A percentile compares a stretch with the other conserved stretches of the same genome.
Evolutionary conservation across 2,888 invertebrate genomes (phyloP).

Genomic region (Coenonympha arcania): DNA sequence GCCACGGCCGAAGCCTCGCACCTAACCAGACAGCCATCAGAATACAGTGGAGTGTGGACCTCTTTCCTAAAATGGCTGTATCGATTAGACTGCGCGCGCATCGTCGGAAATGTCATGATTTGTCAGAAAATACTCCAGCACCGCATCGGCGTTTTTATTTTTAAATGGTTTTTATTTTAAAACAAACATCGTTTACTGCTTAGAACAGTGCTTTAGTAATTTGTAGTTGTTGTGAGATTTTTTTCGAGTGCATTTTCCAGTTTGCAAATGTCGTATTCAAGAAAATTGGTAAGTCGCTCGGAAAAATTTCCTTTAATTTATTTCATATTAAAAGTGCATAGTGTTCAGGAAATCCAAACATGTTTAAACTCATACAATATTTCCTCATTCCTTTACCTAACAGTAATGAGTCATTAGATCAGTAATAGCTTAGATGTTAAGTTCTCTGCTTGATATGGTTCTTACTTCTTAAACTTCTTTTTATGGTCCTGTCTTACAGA

Average conservation of each 20-base stretch:
- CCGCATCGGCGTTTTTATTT: slow-evolving; percentile 31
- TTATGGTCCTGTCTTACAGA: too few relatives aligned
- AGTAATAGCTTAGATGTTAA: too few relatives aligned
- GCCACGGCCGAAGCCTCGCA: too few relatives aligned
- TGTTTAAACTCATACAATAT: too few relatives aligned
- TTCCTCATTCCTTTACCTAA: too few relatives aligned
- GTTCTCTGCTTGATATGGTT: too few relatives aligned
- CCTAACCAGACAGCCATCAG: too few relatives aligned
- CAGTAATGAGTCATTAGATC: too few relatives aligned
- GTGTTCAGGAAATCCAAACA: too few relatives aligned
- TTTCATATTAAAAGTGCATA: background rate
- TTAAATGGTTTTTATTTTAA: slow-evolving; percentile 34
- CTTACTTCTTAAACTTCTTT: too few relatives aligned
- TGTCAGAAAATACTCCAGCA: slow-evolving; percentile 43
- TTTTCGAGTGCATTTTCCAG: slow-evolving; percentile 10
- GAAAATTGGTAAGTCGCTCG: slow-evolving; percentile 16
- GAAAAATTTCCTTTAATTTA: background rate
- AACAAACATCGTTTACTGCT: background rate
- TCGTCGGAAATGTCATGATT: slow-evolving; percentile 36
- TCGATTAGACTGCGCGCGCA: slow-evolving; percentile 67
- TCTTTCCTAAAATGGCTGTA: slow-evolving; percentile 26
- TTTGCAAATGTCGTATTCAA: background rate
- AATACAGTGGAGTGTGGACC: background rate
- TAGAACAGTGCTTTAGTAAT: background rate
- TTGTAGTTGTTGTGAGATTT: slow-evolving; percentile 6